Evolutionary conservation across 2,113 vertebrate genomes (phyloP).

Genomic region (Alligator mississippiensis): DNA sequence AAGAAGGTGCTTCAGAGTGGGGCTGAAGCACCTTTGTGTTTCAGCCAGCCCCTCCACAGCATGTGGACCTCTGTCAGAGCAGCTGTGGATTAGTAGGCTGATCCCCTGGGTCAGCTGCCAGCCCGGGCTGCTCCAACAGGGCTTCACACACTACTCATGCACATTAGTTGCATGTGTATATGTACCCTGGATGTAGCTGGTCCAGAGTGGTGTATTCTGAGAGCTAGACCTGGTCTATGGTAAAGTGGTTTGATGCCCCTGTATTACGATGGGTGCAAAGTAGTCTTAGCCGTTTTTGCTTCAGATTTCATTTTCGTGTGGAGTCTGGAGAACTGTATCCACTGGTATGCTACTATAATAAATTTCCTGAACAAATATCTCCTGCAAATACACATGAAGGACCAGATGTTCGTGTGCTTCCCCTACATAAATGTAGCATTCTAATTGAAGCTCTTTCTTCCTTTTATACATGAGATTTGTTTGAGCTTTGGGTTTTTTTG

Average conservation of each 20-base stretch:
- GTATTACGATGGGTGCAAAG: not conserved
- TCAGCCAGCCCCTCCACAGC: too few species aligned
- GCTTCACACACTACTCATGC: too few species aligned
- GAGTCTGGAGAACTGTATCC: not conserved
- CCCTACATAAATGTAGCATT: not conserved
- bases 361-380: constrained; percentile 33
- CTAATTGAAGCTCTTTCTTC: not conserved
- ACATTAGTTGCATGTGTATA: not conserved
- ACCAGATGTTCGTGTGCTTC: constrained; percentile 15
- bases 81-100: too few species aligned
- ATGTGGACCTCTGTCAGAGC: too few species aligned
- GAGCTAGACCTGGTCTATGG: not conserved
- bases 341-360: not conserved
- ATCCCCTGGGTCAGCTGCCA: too few species aligned
- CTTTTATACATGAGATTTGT: not conserved
- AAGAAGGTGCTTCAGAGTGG: too few species aligned
- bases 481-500: not conserved
- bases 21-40: too few species aligned
- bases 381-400: not conserved
- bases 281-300: not conserved
- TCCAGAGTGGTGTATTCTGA: not conserved
- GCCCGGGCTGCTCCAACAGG: too few species aligned
- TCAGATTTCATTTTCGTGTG: not conserved
- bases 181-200: not conserved
- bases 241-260: not conserved